Evolutionary conservation across 23 tunicate species (phyloP).

Genomic region (Trididemnum nubilum): DNA sequence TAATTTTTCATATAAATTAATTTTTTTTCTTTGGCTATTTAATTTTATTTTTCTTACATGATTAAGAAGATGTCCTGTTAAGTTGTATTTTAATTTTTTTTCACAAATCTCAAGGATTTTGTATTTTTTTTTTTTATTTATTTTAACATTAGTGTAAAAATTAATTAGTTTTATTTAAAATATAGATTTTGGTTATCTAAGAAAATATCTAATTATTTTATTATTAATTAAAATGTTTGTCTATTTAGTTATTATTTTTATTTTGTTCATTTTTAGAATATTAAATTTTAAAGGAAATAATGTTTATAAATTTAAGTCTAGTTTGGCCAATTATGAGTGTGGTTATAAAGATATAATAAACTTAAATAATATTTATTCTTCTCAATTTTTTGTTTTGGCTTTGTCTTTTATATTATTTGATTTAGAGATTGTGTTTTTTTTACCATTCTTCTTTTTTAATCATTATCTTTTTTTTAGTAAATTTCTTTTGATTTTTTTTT

Average conservation of each 20-base stretch:
- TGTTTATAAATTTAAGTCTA: neutral
- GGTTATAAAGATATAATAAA: neutral
- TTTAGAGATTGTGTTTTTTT: neutral
- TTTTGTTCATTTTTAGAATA: neutral
- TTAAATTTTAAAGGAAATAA: too few species aligned
- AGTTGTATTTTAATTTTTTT: neutral
- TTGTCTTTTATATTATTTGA: neutral
- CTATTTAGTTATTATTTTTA: too few species aligned
- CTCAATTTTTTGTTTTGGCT: neutral
- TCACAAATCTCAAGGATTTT: conserved; percentile 1
- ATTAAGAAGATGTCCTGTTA: conserved; percentile 23
- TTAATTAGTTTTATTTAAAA: too few species aligned
- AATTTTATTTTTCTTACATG: conserved; percentile 23
- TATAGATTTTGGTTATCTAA: neutral
- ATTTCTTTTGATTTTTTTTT: neutral
- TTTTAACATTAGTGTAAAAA: neutral
- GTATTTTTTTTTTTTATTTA: conserved; percentile 14
- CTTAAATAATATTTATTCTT: neutral
- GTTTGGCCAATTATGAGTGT: too few species aligned
- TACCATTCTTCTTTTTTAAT: neutral
- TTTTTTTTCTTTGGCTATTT: conserved; percentile 12
- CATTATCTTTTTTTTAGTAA: neutral
- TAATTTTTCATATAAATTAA: neutral
- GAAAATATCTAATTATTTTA: too few species aligned
- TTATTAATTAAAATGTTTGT: too few species aligned